Base-by-base conservation (phyloP, 2,113 vertebrate genomes). In the Orycteropus afer region DNA sequence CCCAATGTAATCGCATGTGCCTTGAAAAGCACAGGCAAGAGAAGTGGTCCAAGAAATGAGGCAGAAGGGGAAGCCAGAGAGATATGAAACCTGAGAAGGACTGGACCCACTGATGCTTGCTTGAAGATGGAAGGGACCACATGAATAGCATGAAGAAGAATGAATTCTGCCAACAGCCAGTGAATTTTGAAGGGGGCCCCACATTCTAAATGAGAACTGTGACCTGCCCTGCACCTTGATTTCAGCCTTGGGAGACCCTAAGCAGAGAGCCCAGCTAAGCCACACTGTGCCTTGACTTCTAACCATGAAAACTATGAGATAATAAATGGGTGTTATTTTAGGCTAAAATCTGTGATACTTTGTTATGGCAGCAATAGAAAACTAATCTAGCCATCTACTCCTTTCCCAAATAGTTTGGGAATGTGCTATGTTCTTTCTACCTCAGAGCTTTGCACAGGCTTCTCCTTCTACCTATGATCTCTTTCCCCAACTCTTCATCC, bases 11-110 rank as follows among this genome's bases (percentile, higher is more conserved):
- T n/a, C 65, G 49, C 40, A 47, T 2, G n/a, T 65, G 23, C 34
- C 59, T 29, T 95, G 93, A 51, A 86, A 94, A 79, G 51, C 29
- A 80, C 10, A 89, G 47, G 29, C 12, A 85, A 69, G 42, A 53
- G 84, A 84, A 22, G 37, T 23, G 15, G 20, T 71, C 69, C 85
- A 79, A 79, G 63, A 49, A 47, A 47, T 17, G 45, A 29, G 29
- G 42, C 45, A 49, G 27, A 76, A 76, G 27, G 25, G 45, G 73
- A 76, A 76, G 73, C 14, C 69, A 88, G 84, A 85, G 71, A 63
- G 18, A 81, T 42, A 9, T 32, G 47, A 74, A 82, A 49, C 49
- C 63, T 49, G 27, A 67, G 45, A 45, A 69, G 37, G 61, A 85
- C 14, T 94, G 83, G 47, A 27, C 25, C 29, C 65, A 29, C 25